These are phyloP conservation scores for Spilarctia lutea DNA, from an alignment of 2,888 invertebrate species.

Conservation along the genomic window DNA sequence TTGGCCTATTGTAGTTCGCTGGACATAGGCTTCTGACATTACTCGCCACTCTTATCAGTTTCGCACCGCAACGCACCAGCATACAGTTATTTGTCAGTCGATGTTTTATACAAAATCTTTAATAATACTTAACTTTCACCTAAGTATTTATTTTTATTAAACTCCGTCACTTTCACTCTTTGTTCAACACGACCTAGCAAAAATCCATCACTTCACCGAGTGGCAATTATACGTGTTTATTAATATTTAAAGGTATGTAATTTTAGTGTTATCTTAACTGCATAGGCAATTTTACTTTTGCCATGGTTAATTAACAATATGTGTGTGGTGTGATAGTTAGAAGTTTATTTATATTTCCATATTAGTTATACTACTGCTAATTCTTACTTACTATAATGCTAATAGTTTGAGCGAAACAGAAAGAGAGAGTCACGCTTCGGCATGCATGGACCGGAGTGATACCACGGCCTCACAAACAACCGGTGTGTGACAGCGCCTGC, in stretches of 20 bases:
- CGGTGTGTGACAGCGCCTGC: no score
- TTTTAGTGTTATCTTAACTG: neutral
- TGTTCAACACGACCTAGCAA: neutral
- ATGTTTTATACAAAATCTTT: neutral
- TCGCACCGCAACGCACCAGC: no score
- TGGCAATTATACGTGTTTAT: neutral
- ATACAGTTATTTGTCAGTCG: neutral
- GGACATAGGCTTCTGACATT: no score
- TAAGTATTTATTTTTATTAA: neutral
- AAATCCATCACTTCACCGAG: neutral
- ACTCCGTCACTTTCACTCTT: conserved; percentile 10
- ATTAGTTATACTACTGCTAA: neutral
- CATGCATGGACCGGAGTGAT: no score
- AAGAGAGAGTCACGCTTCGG: no score
- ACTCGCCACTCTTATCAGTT: no score
- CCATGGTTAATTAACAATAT: neutral
- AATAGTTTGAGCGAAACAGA: neutral
- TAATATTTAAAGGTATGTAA: neutral
- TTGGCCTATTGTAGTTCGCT: neutral
- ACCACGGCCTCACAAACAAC: no score
- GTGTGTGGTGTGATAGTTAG: neutral
- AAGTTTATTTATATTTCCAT: no score
- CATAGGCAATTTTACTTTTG: neutral
- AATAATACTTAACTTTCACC: conserved; percentile 5
- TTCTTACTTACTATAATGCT: neutral